These are phyloP conservation scores for Papilio gigon DNA, from an alignment of 2,888 invertebrate genomes.

Conservation along the genomic window DNA sequence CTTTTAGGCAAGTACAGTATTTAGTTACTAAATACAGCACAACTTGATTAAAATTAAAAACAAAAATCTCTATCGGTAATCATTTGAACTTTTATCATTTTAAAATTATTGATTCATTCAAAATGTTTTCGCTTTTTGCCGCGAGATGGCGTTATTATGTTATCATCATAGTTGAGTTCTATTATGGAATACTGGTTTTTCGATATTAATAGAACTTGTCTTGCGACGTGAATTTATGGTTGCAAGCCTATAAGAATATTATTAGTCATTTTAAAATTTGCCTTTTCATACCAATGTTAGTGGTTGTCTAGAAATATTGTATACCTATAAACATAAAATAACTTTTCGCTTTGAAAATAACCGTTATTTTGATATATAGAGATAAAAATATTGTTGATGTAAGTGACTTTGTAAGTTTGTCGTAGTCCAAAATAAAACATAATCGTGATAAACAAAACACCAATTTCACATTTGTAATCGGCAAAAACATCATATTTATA, in stretches of 20 bases:
- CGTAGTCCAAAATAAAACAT: neutral
- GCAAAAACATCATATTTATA: neutral
- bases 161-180: neutral
- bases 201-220: slow-evolving; percentile 17
- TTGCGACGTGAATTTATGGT: neutral
- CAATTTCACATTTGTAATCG: neutral
- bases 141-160: slow-evolving; percentile 2
- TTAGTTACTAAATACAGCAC: no score
- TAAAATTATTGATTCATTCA: neutral
- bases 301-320: no score
- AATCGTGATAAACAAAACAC: neutral
- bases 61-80: slow-evolving; percentile 3
- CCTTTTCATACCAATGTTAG: neutral
- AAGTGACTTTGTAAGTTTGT: no score
- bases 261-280: neutral
- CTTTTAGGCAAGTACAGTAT: no score
- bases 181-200: slow-evolving; percentile 2
- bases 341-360: no score
- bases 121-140: neutral
- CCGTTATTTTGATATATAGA: no score
- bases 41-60: neutral
- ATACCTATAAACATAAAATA: no score
- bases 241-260: neutral
- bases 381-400: no score
- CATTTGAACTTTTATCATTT: neutral